Conservation (phyloP, 2,113 vertebrate genomes). For the Pongo pygmaeus region DNA sequence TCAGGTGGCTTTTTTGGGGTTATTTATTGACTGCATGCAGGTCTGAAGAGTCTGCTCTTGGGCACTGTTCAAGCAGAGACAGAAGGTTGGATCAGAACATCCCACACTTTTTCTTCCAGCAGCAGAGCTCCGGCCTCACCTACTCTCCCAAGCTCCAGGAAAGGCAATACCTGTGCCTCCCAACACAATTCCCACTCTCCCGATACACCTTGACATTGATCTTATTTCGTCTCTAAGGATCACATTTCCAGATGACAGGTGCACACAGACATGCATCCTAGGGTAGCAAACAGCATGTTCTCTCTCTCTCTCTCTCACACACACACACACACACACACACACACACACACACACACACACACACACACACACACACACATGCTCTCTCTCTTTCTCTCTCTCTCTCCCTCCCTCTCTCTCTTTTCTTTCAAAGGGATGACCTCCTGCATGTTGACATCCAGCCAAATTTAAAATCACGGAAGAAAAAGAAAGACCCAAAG, state of each 20-base stretch:
- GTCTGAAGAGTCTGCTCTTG: background rate
- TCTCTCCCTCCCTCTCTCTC: background rate
- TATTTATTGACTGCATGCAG: background rate
- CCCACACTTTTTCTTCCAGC: background rate
- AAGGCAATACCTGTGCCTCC: conserved; percentile 30
- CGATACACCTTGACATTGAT: background rate
- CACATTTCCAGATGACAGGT: conserved; percentile 56
- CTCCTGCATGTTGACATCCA: background rate
- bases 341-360: background rate
- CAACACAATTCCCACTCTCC: background rate
- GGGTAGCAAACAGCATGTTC: background rate
- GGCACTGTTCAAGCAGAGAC: background rate
- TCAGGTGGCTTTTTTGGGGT: background rate
- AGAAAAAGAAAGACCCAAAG: background rate
- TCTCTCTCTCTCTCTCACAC: background rate
- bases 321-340: background rate
- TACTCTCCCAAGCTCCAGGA: background rate
- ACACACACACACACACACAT: background rate
- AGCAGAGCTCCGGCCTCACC: background rate
- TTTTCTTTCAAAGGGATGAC: background rate
- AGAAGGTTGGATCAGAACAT: background rate
- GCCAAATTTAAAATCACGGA: background rate
- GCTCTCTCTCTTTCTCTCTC: too few species aligned
- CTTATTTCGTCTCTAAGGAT: conserved; percentile 40
- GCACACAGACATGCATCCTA: background rate